These are phyloP conservation scores for Rhodinocichla rosea DNA, from an alignment of 2,113 vertebrate species.

Conservation along the genomic window DNA sequence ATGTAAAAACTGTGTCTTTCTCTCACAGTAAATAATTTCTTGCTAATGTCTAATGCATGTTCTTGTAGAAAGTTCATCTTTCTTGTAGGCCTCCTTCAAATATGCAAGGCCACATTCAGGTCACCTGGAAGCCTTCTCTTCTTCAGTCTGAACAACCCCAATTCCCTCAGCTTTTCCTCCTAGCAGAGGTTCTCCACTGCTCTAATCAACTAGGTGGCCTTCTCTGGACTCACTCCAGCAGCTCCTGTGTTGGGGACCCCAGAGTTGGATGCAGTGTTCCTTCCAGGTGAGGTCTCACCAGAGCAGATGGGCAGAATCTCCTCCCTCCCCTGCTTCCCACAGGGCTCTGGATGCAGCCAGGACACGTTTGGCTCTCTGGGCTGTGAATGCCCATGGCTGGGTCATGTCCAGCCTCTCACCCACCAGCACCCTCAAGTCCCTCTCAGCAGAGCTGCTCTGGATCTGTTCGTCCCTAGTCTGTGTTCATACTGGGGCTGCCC, in stretches of 20 bases:
- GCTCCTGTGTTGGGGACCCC: neutral
- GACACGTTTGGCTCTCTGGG: neutral
- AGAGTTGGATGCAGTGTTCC: neutral
- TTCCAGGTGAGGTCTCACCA: neutral
- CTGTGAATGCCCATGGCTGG: neutral
- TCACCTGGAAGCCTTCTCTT: neutral
- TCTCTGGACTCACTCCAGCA: neutral
- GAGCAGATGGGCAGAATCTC: neutral
- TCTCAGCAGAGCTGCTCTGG: neutral
- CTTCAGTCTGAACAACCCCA: neutral
- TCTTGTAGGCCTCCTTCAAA: neutral
- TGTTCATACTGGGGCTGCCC: neutral
- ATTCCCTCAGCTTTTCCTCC: neutral
- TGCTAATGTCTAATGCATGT: neutral
- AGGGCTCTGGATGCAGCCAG: rapidly evolving
- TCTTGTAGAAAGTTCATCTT: neutral
- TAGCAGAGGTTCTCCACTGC: neutral
- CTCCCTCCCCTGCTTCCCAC: neutral
- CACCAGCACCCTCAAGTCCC: no score
- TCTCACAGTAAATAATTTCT: neutral
- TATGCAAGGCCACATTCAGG: neutral
- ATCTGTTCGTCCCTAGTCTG: neutral
- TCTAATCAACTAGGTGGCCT: neutral
- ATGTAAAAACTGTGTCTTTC: neutral
- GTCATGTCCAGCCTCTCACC: neutral